Evolutionary conservation across 1,140 invertebrate species (phyloP).

Genomic region (Arctopsyche grandis): DNA sequence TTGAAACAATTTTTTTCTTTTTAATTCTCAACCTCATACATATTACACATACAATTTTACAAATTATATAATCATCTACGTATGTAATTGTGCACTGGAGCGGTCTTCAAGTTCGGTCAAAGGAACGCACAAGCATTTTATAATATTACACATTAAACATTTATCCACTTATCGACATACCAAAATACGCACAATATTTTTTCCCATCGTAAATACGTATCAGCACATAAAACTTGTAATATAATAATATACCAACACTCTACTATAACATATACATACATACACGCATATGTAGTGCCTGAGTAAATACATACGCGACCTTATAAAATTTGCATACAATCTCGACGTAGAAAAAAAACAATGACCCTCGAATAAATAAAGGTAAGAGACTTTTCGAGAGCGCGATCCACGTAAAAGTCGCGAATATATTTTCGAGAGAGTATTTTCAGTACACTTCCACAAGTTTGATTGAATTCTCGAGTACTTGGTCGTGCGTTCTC

Average conservation of each 20-base stretch:
- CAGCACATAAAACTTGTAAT: background rate
- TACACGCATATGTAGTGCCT: background rate
- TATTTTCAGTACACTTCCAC: slow-evolving; percentile 23
- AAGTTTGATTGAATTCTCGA: slow-evolving; percentile 33
- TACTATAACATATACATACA: slow-evolving; percentile 5
- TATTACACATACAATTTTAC: too few species aligned
- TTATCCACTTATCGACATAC: too few species aligned
- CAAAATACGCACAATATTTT: too few species aligned
- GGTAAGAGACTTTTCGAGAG: slow-evolving; percentile 6
- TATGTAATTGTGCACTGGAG: too few species aligned
- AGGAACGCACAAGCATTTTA: too few species aligned
- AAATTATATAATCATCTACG: too few species aligned
- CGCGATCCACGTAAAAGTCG: background rate
- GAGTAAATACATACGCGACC: background rate
- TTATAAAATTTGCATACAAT: slow-evolving; percentile 11
- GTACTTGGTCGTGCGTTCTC: slow-evolving; percentile 4
- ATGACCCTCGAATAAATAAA: slow-evolving; percentile 25
- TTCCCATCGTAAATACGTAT: too few species aligned
- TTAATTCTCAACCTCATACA: too few species aligned
- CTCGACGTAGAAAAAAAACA: slow-evolving; percentile 1
- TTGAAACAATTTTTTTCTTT: too few species aligned
- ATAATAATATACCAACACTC: background rate
- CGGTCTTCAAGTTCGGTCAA: too few species aligned
- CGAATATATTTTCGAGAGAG: slow-evolving; percentile 28
- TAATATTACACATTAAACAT: too few species aligned